Evolutionary conservation across 2,113 vertebrate genomes (phyloP), one percentile per base, ranked within the genome.

Genomic region (Bubo blakistoni): DNA sequence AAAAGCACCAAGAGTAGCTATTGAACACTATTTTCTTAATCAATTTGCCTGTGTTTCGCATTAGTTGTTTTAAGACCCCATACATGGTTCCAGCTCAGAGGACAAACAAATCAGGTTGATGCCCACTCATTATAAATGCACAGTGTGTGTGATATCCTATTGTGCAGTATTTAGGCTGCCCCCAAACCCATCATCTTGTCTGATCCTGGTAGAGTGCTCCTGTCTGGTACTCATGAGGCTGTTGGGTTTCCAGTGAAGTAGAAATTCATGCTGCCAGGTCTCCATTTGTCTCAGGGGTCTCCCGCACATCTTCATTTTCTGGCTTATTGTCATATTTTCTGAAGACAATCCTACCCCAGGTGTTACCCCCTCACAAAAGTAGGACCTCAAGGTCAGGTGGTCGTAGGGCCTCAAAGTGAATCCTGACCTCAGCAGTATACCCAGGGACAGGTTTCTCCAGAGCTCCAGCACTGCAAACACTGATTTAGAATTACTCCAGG

Each of bases 261-360:
- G 34, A 80, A 79, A 82, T 2, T 12, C 5, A 1, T 47, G 20
- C 44, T 85, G 14, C 21, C 1, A 1, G 8, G 18, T 76, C 20
- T 93, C 38, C 17, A 14, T 83, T 51, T 51, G 5, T 57, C 36
- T 76, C 0, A 0, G 6, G 9, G 13, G 9, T 1, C 46, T 61
- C 20, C 34, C 58, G 25, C 22, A n/a, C 29, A 54, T 6, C 30
- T 62, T 92, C 15, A 34, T 73, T 46, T 34, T 46, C 42, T 88
- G 71, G 9, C 4, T 65, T 38, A 54, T 19, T 70, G 55, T 6
- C 9, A 6, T 42, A 9, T 83, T 84, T 78, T 26, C 80, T 30
- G 19, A 73, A 70, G 7, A 18, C 0, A 0, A 8, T 42, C 65
- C 12, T 94, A 73, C 17, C 11, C 4, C 24, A 15, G 17, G 9